Evolutionary conservation across 2,888 invertebrate genomes (phyloP).

Genomic region (Gymnoscelis rufifasciata): DNA sequence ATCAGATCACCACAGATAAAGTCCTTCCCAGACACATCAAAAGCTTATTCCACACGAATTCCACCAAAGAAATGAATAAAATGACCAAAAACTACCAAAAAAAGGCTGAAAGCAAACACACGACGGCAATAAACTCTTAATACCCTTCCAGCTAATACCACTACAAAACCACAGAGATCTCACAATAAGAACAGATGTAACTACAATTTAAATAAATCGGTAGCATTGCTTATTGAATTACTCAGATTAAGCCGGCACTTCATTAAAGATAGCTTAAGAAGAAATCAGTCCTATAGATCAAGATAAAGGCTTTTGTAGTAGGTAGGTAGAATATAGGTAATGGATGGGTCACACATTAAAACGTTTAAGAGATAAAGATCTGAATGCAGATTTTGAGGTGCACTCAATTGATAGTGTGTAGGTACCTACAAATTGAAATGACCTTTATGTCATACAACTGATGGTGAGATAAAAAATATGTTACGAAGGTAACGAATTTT

Average conservation of each 20-base stretch:
- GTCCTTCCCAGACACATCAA: slow-evolving; percentile 1
- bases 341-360: slow-evolving; percentile 36
- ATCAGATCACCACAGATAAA: background rate
- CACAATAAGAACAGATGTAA: slow-evolving; percentile 23
- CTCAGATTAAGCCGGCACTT: slow-evolving; percentile 21
- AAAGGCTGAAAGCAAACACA: slow-evolving; percentile 17
- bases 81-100: slow-evolving; percentile 6
- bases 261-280: slow-evolving; percentile 31
- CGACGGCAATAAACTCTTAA: slow-evolving; percentile 13
- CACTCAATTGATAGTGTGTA: slow-evolving; percentile 42
- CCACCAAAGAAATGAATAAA: background rate
- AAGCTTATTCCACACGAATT: slow-evolving; percentile 5
- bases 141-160: slow-evolving; percentile 10
- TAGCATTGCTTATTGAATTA: slow-evolving; percentile 24
- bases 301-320: no score
- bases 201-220: slow-evolving; percentile 9
- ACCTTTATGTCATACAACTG: background rate
- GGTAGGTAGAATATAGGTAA: slow-evolving; percentile 37
- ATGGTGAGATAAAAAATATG: background rate
- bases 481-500: background rate
- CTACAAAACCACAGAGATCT: slow-evolving; percentile 8
- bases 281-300: slow-evolving; percentile 18
- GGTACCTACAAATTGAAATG: slow-evolving; percentile 12
- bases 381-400: slow-evolving; percentile 59
- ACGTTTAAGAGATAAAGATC: slow-evolving; percentile 68